Evolutionary conservation across 2,888 invertebrate species (phyloP), one percentile per base, ranked within the genome.

Genomic region (Caenorhabditis doughertyi): DNA sequence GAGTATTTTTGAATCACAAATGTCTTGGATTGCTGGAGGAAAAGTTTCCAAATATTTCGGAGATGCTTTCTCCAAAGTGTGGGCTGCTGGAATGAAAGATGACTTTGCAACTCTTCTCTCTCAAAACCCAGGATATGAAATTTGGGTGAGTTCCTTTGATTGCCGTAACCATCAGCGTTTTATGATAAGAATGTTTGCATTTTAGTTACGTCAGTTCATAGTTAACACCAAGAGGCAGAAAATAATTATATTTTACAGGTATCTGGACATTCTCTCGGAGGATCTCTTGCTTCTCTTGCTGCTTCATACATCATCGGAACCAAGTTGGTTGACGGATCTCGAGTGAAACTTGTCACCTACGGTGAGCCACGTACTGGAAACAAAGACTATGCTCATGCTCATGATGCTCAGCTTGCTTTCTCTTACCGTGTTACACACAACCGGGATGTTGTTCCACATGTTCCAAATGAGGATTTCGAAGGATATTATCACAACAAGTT

Each of bases 341-440:
- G 83, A n/a, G 83, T 89, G 32, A 84, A 81, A 58, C 79, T 89
- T 53, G 67, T 84, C 35, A 86, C 86, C 13, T 89, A 85, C 65
- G 89, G 88, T 35, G 86, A 89, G 58, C 89, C 89, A 25, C 60
- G 89, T 5, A 85, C 85, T 56, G 89, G 89, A 67, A 82, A 89
- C 73, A 79, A 79, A 29, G 76, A 70, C n/a, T 89, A 79, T 51
- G 86, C 89, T 13, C 56, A 79, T 47, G 85, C 83, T 7, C 87
- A 89, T 65, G 88, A 89, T 72, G 27, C 11, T 11, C 83, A 87
- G 71, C 42, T 87, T 8, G 71, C 82, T 7, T 76, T 70, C 68
- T 67, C 85, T 9, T 89, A 71, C 74, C 89, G 89, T 51, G 82
- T 89, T 23, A 87, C 86, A 4, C 89, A 89, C 56, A 79, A 72